Percentiles rank a stretch among this genome's conserved stretches.
phyloP scores from a whole-genome alignment of 2,888 invertebrate genomes.

The Plebejus melissa region DNA sequence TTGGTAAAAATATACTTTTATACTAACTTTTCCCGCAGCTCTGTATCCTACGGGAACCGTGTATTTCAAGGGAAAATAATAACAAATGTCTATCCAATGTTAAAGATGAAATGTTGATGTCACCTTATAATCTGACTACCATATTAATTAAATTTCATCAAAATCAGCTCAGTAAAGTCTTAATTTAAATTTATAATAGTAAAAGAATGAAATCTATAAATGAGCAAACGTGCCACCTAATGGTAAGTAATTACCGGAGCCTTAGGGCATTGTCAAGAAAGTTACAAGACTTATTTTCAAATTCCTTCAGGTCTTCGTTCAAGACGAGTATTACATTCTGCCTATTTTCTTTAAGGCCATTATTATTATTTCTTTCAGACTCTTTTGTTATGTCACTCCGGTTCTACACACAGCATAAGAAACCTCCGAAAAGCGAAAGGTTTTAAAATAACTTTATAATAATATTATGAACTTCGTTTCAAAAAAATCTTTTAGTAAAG shows the following conservation, averaged over 20 bases:
- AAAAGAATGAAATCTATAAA: no score
- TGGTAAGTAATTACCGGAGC: background rate
- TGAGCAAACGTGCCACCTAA: background rate
- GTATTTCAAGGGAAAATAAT: background rate
- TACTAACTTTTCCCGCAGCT: background rate
- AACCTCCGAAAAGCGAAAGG: background rate
- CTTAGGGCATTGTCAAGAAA: background rate
- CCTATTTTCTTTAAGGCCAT: no score
- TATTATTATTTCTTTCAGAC: background rate
- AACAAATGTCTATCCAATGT: no score
- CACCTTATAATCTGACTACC: no score
- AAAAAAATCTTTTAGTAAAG: background rate
- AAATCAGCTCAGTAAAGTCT: no score
- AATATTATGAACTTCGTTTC: background rate
- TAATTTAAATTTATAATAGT: no score
- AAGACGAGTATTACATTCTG: no score
- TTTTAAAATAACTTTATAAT: background rate
- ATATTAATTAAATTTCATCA: no score
- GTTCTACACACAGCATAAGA: background rate
- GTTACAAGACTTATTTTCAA: background rate
- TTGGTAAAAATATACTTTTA: constrained; percentile 1
- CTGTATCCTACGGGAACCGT: background rate
- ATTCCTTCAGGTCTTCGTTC: no score
- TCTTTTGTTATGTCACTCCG: background rate
- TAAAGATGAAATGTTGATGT: no score